A percentile compares a stretch with the other conserved stretches of the same genome.
Evolutionary conservation across 2,113 vertebrate genomes (phyloP).

Genomic region (Ammodytes marinus): DNA sequence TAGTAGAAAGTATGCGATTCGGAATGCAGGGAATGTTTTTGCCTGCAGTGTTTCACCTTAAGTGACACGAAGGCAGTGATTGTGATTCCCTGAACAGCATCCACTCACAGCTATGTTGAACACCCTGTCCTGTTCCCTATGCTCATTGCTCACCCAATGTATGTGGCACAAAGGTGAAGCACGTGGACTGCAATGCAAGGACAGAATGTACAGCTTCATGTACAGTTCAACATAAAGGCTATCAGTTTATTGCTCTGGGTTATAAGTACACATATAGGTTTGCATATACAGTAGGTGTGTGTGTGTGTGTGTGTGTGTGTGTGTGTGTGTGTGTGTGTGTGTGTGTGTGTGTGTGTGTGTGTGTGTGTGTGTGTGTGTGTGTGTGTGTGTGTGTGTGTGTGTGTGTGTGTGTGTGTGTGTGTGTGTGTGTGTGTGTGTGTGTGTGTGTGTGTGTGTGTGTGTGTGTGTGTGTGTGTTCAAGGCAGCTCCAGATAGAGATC

Average conservation of each 20-base stretch:
- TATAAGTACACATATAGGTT: background rate
- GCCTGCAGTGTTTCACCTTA: too few species aligned
- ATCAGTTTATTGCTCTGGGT: background rate
- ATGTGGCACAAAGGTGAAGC: background rate
- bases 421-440: slow-evolving; percentile 10
- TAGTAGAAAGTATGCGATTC: too few species aligned
- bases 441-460: background rate
- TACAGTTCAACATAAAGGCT: background rate
- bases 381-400: slow-evolving; percentile 5
- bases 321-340: slow-evolving; percentile 7
- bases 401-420: background rate
- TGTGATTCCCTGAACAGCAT: slow-evolving; percentile 17
- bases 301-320: slow-evolving; percentile 4
- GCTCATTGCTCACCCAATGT: background rate
- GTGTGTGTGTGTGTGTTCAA: background rate
- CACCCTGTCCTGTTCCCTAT: slow-evolving; percentile 1
- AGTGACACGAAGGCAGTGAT: background rate
- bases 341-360: slow-evolving; percentile 1
- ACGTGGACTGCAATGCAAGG: background rate
- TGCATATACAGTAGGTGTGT: background rate
- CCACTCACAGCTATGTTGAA: slow-evolving; percentile 14
- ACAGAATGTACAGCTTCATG: background rate
- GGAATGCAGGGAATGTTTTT: too few species aligned
- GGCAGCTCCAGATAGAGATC: background rate
- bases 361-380: slow-evolving; percentile 1